Evolutionary conservation across 2,888 invertebrate genomes (phyloP).

Genomic region (Perdita meconis): DNA sequence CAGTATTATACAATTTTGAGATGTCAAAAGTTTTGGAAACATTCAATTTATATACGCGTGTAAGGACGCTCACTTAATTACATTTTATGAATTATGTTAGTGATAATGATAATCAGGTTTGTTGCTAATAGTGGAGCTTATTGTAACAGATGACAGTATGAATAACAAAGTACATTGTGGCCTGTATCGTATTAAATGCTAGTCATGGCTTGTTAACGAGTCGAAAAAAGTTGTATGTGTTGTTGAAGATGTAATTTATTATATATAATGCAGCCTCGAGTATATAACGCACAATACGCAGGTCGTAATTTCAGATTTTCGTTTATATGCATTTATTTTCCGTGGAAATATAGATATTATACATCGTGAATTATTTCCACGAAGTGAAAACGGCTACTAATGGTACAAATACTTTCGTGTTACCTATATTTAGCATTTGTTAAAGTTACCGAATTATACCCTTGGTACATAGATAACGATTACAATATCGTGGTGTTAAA

Average conservation of each 20-base stretch:
- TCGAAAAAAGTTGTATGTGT: constrained; percentile 23
- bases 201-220: constrained; percentile 51
- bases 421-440: constrained; percentile 44
- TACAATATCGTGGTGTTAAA: constrained; percentile 33
- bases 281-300: constrained; percentile 65
- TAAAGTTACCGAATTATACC: constrained; percentile 30
- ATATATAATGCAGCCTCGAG: constrained; percentile 28
- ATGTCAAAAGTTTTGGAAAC: constrained; percentile 66
- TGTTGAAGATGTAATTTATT: constrained; percentile 43
- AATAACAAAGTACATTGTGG: constrained; percentile 52
- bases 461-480: constrained; percentile 29
- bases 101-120: constrained; percentile 40
- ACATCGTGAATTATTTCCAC: constrained; percentile 26
- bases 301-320: constrained; percentile 36
- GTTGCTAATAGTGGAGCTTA: constrained; percentile 44
- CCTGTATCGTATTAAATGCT: constrained; percentile 55
- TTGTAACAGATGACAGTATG: constrained; percentile 44
- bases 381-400: constrained; percentile 14
- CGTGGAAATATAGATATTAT: constrained; percentile 15
- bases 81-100: constrained; percentile 35
- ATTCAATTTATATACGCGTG: constrained; percentile 69
- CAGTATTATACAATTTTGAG: constrained; percentile 68
- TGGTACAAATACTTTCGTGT: constrained; percentile 36
- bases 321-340: constrained; percentile 37
- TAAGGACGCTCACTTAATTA: constrained; percentile 32